Base-by-base conservation (phyloP, 2,888 invertebrate species). In the Philhelius pedissequus region DNA sequence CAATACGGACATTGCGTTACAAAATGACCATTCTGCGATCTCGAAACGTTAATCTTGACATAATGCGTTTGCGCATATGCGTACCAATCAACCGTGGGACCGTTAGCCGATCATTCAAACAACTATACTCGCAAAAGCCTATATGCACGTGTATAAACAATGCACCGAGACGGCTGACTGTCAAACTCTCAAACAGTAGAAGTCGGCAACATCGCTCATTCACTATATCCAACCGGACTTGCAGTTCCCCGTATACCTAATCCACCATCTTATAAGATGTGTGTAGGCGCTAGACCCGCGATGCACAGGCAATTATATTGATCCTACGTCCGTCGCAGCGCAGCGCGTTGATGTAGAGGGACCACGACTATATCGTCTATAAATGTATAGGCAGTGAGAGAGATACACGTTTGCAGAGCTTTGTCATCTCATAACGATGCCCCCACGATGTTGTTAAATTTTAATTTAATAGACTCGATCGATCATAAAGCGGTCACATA, bases 401-500 rank as follows among this genome's bases (percentile, higher is more conserved):
- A 54, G 38, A 62, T 35, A 54, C 50, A 54, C 73, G 38, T 32
- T 58, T 48, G 48, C 22, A 22, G 60, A 82, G 82, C 73, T 50
- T 74, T 62, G 73, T 73, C 64, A 54, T 78, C 58, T 64, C 78
- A 75, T 71, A 58, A 66, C 74, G 66, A 79, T 75, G 75, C 66
- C 80, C 71, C 84, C 71, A 58, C 68, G 58, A 83, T 83, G 68
- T 84, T 80, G 80, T 75, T 80, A 60, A 76, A 84, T 71, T 80
- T 76, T 76, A 80, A 80, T 71, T 75, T 84, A 84, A 84, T 84
- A 80, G 80, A 84, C 75, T 80, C 75, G 30, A 84, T 84, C 84
- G 84, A 84, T 84, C 84, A 80, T 76, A 66, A 79, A 74, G 77
- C 82, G 73, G 35, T 62, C 82, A 50, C 22, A 50, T 35, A 13